phyloP scores from a whole-genome alignment of 1,140 invertebrate genomes.

The Metopolophium dirhodum region DNA sequence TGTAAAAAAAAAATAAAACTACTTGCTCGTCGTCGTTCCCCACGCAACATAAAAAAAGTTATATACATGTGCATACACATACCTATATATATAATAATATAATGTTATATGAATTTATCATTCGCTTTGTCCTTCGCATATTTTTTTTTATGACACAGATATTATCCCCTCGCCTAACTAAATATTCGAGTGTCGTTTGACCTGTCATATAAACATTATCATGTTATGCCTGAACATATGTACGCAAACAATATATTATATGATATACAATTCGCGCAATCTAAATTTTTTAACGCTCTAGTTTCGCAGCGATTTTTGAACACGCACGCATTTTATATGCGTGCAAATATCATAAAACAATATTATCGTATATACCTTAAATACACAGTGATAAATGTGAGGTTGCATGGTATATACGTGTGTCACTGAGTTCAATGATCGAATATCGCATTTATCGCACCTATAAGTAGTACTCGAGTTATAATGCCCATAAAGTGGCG shows the following conservation, averaged over 20 bases:
- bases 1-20: not conserved
- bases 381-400: not conserved
- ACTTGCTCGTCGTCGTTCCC: not conserved
- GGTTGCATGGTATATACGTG: not conserved
- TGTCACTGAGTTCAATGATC: conserved; percentile 30
- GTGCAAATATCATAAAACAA: conserved; percentile 9
- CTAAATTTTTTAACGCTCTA: not conserved
- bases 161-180: not conserved
- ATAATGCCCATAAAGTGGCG: not conserved
- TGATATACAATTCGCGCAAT: not conserved
- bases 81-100: not conserved
- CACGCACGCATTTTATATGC: not conserved
- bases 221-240: not conserved
- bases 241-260: not conserved
- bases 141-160: not conserved
- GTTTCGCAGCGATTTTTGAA: not conserved
- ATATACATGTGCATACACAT: too few species aligned
- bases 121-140: conserved; percentile 6
- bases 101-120: not conserved
- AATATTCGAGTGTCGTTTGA: conserved; percentile 28
- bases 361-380: not conserved
- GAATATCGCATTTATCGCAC: not conserved
- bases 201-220: not conserved
- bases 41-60: not conserved
- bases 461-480: not conserved